Conservation (phyloP, 1,140 invertebrate genomes). For the Saxidomus purpurata region DNA sequence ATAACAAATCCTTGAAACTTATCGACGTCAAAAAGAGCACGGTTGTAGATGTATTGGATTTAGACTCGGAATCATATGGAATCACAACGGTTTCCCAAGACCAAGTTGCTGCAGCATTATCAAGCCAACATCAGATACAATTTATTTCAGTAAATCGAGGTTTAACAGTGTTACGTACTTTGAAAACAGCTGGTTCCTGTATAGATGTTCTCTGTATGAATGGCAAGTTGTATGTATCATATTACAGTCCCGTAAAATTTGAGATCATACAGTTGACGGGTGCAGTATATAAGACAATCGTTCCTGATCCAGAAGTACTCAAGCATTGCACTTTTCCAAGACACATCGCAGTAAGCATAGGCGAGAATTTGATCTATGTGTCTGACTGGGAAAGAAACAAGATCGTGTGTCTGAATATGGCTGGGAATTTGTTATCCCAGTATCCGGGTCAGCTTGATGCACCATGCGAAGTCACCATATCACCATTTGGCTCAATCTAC, state of each 20-base stretch:
- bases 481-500: not conserved
- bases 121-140: not conserved
- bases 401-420: not conserved
- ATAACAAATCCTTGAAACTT: not conserved
- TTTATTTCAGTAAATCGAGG: not conserved
- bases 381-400: not conserved
- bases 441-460: not conserved
- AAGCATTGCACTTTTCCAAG: not conserved
- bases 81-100: not conserved
- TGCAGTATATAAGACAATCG: not conserved
- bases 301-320: not conserved
- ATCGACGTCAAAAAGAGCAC: not conserved
- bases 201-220: not conserved
- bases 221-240: slow-evolving; percentile 14
- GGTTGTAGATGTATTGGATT: not conserved
- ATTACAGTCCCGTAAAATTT: not conserved
- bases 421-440: not conserved
- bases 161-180: not conserved
- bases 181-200: not conserved
- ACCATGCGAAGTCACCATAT: not conserved
- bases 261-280: not conserved
- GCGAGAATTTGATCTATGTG: not conserved
- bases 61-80: not conserved
- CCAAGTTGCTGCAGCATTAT: not conserved
- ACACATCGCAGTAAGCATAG: not conserved